A percentile compares a stretch with the other conserved stretches of the same genome.
These are phyloP conservation scores for Rhimphoctona megacephalus DNA, from an alignment of 2,888 invertebrate genomes.

Conservation along the genomic window DNA sequence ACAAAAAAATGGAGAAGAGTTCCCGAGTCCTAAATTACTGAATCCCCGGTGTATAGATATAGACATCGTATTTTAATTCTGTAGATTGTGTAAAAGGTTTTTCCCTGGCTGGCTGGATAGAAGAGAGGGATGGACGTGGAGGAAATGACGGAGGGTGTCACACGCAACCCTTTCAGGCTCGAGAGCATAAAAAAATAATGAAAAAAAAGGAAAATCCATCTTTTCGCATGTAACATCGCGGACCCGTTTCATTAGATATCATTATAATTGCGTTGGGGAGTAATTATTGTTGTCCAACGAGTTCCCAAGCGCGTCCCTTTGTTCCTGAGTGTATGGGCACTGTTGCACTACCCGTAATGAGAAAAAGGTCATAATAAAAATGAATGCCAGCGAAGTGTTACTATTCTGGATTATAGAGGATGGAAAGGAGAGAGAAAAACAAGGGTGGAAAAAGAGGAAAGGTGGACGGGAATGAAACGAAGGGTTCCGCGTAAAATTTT, in stretches of 20 bases:
- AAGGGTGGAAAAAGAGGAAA: not conserved
- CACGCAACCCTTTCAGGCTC: constrained; percentile 45
- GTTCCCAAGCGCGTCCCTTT: constrained; percentile 1
- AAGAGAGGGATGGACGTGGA: not conserved
- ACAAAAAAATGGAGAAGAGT: not conserved
- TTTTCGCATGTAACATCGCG: constrained; percentile 15
- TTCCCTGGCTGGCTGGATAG: constrained; percentile 18
- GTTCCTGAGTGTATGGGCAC: constrained; percentile 11
- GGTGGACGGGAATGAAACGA: not conserved
- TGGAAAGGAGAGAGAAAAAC: constrained; percentile 14
- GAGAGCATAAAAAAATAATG: not conserved
- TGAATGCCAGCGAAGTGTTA: constrained; percentile 71
- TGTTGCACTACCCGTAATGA: constrained; percentile 52
- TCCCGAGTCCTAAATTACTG: constrained; percentile 14
- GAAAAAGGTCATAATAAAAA: constrained; percentile 78
- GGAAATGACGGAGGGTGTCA: constrained; percentile 21
- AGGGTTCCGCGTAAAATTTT: constrained; percentile 45
- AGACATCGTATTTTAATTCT: constrained; percentile 56
- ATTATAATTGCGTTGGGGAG: constrained; percentile 77
- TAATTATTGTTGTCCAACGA: constrained; percentile 78
- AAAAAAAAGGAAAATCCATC: constrained; percentile 23
- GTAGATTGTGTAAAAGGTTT: constrained; percentile 51
- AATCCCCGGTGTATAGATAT: constrained; percentile 16
- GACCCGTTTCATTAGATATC: constrained; percentile 78
- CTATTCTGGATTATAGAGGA: not conserved